Base-by-base conservation (phyloP, 2,113 vertebrate genomes). In the Prietella phreatophila region DNA sequence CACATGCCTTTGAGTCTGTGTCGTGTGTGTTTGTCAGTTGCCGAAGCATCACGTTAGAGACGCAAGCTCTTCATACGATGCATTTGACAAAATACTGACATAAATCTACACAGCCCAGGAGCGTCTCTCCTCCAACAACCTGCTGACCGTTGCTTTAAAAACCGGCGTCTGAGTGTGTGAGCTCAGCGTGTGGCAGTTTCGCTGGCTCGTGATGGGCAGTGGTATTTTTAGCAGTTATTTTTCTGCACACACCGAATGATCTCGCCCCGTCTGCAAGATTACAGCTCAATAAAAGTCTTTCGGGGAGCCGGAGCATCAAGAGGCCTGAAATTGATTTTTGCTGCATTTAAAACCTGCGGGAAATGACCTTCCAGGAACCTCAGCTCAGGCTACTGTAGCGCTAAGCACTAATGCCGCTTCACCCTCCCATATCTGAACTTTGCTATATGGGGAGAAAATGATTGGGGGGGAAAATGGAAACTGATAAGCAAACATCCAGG, bases 251-350 rank as follows among this genome's bases (percentile, higher is more conserved):
- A 39, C 33, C 27, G 82, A 84, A 55, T 65, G 82, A 65, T 83
- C 71, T 55, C 60, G 47, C 20, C 56, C 42, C n/a, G 71, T 80
- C 82, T 69, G 73, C 19, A 39, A 85, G 33, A 58, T 78, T 67
- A 78, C 82, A 79, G 87, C 75, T 88, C 82, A 84, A 80, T 85
- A 85, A 55, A 82, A 56, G 83, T 65, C 83, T 79, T 80, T 67
- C 71, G 33, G 69, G 81, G 30, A 81, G 76, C n/a, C 22, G 30
- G 42, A 67, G 82, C 58, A 86, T 86, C 65, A 58, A n/a, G 82
- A 87, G 27, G 82, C 47, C n/a, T 22, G 22, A n/a, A 85, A 89
- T 90, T 89, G 89, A 90, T 89, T 89, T 89, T 90, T 27, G n/a
- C 47, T 50, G 15, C 79, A 61, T 85, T 86, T 79, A 83, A 86